These are phyloP conservation scores for Bubalus kerabau DNA, from an alignment of 2,113 vertebrate species.

Conservation along the genomic window DNA sequence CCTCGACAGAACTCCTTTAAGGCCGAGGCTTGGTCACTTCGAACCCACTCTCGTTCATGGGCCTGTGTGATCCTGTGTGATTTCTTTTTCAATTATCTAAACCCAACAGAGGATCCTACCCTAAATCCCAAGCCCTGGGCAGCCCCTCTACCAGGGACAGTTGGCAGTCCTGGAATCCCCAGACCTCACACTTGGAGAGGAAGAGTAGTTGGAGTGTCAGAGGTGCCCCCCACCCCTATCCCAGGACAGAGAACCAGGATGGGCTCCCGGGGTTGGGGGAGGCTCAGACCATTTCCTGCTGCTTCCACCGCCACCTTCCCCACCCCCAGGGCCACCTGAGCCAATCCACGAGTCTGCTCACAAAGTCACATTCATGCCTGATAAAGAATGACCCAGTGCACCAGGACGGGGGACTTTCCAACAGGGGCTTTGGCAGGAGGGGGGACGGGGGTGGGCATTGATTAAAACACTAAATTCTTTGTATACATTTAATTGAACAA, in stretches of 20 bases:
- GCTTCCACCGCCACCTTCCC: background rate
- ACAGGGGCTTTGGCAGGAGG: background rate
- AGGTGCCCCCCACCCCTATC: background rate
- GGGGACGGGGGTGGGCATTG: background rate
- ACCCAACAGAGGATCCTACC: background rate
- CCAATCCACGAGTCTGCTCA: background rate
- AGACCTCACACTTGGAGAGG: background rate
- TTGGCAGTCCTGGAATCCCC: background rate
- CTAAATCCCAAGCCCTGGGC: background rate
- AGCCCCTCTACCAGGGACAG: background rate
- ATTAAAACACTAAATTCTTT: conserved; percentile 52
- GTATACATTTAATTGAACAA: background rate
- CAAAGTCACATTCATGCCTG: background rate
- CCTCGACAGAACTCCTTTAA: background rate
- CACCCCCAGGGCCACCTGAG: background rate
- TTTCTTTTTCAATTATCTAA: background rate
- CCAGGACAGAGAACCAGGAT: background rate
- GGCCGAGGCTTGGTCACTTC: rapidly evolving
- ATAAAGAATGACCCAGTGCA: background rate
- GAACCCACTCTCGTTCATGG: background rate
- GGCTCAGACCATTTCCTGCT: background rate
- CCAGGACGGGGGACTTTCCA: background rate
- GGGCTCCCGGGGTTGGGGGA: background rate
- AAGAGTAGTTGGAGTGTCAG: background rate
- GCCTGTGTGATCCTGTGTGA: background rate